These are phyloP conservation scores for Heliconius cydno DNA, from an alignment of 2,888 invertebrate species.

Conservation along the genomic window DNA sequence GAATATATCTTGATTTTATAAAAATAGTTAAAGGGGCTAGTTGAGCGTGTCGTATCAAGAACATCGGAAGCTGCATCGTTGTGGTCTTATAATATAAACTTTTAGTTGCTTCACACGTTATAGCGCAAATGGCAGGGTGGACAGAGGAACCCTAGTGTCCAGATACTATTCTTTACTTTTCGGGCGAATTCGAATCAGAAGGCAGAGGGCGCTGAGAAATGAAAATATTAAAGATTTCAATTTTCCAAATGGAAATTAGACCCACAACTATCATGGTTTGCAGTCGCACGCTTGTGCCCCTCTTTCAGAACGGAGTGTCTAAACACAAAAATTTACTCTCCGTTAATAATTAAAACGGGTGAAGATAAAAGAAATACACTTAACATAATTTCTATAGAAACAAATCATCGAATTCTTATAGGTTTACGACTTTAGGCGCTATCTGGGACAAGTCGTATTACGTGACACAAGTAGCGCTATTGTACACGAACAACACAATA, in stretches of 20 bases:
- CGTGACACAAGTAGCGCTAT: conserved; percentile 70
- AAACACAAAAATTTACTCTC: neutral
- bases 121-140: neutral
- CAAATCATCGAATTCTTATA: conserved; percentile 5
- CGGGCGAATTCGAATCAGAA: no score
- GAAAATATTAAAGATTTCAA: neutral
- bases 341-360: neutral
- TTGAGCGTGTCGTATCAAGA: neutral
- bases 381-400: neutral
- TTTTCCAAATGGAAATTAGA: neutral
- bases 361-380: neutral
- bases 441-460: conserved; percentile 57
- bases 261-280: neutral
- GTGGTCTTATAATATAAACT: neutral
- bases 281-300: no score
- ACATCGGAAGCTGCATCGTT: neutral
- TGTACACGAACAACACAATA: conserved; percentile 63
- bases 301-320: no score
- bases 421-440: conserved; percentile 14
- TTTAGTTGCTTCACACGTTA: neutral
- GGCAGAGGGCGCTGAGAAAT: neutral
- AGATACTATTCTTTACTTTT: no score
- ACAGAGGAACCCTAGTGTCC: neutral
- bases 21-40: neutral
- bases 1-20: neutral